Base-by-base conservation (phyloP, 2,797 vertebrate genomes). In the Sebastiscus albofasciatus region DNA sequence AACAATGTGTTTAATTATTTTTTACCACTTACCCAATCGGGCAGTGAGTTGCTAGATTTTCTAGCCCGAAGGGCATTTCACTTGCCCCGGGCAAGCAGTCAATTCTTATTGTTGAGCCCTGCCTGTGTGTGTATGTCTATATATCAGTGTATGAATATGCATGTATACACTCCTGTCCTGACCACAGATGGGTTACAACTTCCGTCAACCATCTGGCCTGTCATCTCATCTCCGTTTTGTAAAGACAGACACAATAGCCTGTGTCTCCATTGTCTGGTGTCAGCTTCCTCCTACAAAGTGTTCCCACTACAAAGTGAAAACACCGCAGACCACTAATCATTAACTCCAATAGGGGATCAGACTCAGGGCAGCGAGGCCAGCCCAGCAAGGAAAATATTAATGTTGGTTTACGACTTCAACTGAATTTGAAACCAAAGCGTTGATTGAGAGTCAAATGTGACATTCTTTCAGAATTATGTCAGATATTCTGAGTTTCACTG, bases 131-230 rank as follows among this genome's bases (percentile, higher is more conserved):
- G 11, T 75, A 8, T 67, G 13, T 76, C n/a, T n/a, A 24, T 74
- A 2, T 52, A 24, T 55, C 22, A 36, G 59, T 75, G 6, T 13
- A 22, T 29, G 31, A 55, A 59, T 26, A 56, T 71, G n/a, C 12
- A 27, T 60, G n/a, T 73, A 68, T 64, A 58, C 36, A 68, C 71
- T 61, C 27, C 72, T 85, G 67, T 61, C 46, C 36, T 80, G 72
- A 42, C 82, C 78, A 78, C 81, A 90, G 83, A 86, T 89, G 87
- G 83, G 75, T 88, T 89, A 81, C 80, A 89, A 88, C 76, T 75
- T 72, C 82, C 70, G 39, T 92, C 82, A 88, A 61, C 91, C 88
- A 91, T 90, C 89, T 91, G 88, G 64, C 72, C 61, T 24, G 55
- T 80, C 85, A 61, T 77, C 78, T 77, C 77, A 59, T 87, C 79